Evolutionary conservation across 2,888 invertebrate genomes (phyloP), one percentile per base, ranked within the genome.

Genomic region (Dolichomitus sp.): DNA sequence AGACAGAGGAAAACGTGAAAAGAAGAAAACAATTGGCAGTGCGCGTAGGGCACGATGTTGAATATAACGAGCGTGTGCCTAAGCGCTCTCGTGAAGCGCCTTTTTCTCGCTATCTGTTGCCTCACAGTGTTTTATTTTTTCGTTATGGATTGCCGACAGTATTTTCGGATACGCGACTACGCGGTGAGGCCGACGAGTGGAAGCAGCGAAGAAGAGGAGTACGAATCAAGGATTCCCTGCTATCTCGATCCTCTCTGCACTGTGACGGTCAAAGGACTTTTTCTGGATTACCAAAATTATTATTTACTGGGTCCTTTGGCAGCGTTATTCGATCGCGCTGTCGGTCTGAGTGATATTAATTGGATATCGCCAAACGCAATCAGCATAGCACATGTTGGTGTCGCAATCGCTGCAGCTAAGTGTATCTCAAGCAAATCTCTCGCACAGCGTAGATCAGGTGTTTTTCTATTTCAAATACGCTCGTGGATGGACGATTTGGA

Each of bases 401-500:
- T 98, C 1, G 97, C 98, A 0, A 93, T 97, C 19, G 87, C 96
- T 0, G 95, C 97, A n/a, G 97, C 96, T 0, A 97, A 97, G 90
- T 95, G 97, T 72, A 94, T 98, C 59, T 96, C 97, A 2, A 96
- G 96, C 70, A 97, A 97, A 89, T 96, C 95, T 87, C 93, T 98
- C 17, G 95, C 96, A 2, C 95, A 96, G 30, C 94, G 98, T 37
- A 95, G 98, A 27, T 85, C 97, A 0, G 98, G 97, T 0, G 96
- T 98, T 0, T 93, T 97, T 1, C 91, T 98, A 23, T 98, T 97
- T 91, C 97, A 97, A 94, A 93, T 98, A 50, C 95, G 98, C 86
- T 97, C 97, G 85, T 97, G 97, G 94, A 93, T 98, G 70, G 98
- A 98, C 89, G 97, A 97, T 89, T 93, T 98, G 83, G 98, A 98